Evolutionary conservation across 2,888 invertebrate species (phyloP), one percentile per base, ranked within the genome.

Genomic region (Megamerina dolium): DNA sequence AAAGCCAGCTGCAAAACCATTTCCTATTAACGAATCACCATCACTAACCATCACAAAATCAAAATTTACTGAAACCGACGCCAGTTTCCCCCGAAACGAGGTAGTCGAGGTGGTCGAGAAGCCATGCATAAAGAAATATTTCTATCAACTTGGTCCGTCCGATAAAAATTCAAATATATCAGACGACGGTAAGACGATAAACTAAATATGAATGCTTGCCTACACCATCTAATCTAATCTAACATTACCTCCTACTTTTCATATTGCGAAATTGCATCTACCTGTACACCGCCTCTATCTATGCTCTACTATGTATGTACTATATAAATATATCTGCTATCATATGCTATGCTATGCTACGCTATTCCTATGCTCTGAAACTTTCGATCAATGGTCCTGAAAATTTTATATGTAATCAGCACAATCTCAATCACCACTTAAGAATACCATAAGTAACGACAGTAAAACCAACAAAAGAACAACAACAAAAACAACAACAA

Each of bases 121-220:
- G 43, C 56, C 63, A 43, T 60, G 64, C 53, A 57, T 61, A 45
- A 65, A 61, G 45, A 57, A 61, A 49, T 27, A 56, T 27, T 67
- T 59, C 53, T 68, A 65, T 56, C 57, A 61, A 51, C 58, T 64
- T 55, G 68, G 70, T 59, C 64, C 61, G 53, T 59, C 64, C 58
- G 64, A 58, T 53, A 51, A 56, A 50, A 51, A 49, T 57, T 55
- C 51, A 48, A 20, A 38, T 6, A 27, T 32, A 23, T 23, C 23
- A 23, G 23, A 34, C 41, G 39, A 43, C 37, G 48, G 49, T 44
- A 48, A 48, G 43, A 49, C 35, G 21, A 20, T 27, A 46, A 57
- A 45, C 19, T 32, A 41, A 18, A 26, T 23, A 23, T n/a, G n/a
- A 34, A 42, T 40, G 37, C 43, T 40, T 43, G 32, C 41, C 37